phyloP scores from a whole-genome alignment of 2,888 invertebrate genomes.

The Epinotia nisella region DNA sequence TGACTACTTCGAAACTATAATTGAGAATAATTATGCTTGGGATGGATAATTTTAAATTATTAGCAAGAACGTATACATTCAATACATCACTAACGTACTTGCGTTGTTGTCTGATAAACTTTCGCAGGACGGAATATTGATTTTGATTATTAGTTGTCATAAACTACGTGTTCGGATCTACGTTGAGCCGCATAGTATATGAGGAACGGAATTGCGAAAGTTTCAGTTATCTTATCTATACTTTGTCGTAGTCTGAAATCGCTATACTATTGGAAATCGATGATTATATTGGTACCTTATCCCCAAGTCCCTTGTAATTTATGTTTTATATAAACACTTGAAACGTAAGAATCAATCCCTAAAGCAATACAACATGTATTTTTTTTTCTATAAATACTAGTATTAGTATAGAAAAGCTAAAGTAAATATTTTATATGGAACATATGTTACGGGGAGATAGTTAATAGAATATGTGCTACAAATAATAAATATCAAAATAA shows the following conservation, averaged over 20 bases:
- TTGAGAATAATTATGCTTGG: slow-evolving; percentile 40
- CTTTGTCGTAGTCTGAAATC: slow-evolving; percentile 33
- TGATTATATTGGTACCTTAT: slow-evolving; percentile 33
- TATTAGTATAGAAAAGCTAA: slow-evolving; percentile 37
- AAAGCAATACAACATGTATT: slow-evolving; percentile 38
- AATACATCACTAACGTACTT: slow-evolving; percentile 18
- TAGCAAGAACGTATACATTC: slow-evolving; percentile 23
- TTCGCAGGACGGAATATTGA: slow-evolving; percentile 23
- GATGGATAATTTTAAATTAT: slow-evolving; percentile 43
- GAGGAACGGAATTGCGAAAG: slow-evolving; percentile 24
- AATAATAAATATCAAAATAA: slow-evolving; percentile 46
- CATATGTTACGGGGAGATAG: slow-evolving; percentile 44
- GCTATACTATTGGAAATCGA: slow-evolving; percentile 20
- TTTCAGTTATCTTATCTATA: slow-evolving; percentile 28
- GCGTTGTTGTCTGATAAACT: slow-evolving; percentile 27
- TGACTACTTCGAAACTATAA: slow-evolving; percentile 49
- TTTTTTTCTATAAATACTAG: slow-evolving; percentile 41
- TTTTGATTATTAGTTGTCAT: slow-evolving; percentile 19
- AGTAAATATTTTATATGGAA: slow-evolving; percentile 43
- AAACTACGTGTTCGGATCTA: slow-evolving; percentile 14
- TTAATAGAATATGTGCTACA: slow-evolving; percentile 49
- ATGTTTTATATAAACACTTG: slow-evolving; percentile 26
- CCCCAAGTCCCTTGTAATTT: slow-evolving; percentile 43
- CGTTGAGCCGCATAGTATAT: slow-evolving; percentile 14
- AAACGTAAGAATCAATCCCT: slow-evolving; percentile 36